Evolutionary conservation across 2,113 vertebrate species (phyloP).

Genomic region (Lepisosteus oculatus): DNA sequence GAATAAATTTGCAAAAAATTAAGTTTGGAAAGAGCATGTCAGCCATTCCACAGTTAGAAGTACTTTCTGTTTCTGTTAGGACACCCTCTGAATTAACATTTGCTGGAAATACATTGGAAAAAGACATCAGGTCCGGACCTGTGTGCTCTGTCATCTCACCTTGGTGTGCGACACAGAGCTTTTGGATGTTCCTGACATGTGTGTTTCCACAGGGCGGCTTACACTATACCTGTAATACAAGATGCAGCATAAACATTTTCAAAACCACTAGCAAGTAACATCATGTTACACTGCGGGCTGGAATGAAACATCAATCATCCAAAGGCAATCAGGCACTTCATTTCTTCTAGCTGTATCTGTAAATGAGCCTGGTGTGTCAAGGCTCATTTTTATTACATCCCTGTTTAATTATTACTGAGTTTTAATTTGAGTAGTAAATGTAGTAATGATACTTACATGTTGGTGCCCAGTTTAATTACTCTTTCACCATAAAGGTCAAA

Average conservation of each 20-base stretch:
- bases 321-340: too few relatives aligned
- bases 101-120: too few relatives aligned
- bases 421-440: neutral
- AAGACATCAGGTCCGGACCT: too few relatives aligned
- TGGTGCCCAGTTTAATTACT: conserved; percentile 90
- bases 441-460: conserved; percentile 77
- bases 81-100: too few relatives aligned
- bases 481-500: conserved; percentile 91
- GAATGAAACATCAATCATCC: neutral
- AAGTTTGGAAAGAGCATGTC: too few relatives aligned
- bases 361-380: too few relatives aligned
- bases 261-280: neutral
- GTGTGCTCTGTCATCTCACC: conserved; percentile 54
- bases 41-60: too few relatives aligned
- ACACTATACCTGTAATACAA: conserved; percentile 78
- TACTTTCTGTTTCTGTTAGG: too few relatives aligned
- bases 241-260: neutral
- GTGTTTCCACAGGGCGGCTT: conserved; percentile 86
- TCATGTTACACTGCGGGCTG: conserved; percentile 1
- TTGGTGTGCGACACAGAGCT: conserved; percentile 71
- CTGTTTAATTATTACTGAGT: too few relatives aligned
- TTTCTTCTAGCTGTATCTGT: too few relatives aligned
- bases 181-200: conserved; percentile 79
- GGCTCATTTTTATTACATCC: neutral
- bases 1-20: too few relatives aligned